phyloP scores from a whole-genome alignment of 1,140 invertebrate species.

The Odontomachus brunneus region DNA sequence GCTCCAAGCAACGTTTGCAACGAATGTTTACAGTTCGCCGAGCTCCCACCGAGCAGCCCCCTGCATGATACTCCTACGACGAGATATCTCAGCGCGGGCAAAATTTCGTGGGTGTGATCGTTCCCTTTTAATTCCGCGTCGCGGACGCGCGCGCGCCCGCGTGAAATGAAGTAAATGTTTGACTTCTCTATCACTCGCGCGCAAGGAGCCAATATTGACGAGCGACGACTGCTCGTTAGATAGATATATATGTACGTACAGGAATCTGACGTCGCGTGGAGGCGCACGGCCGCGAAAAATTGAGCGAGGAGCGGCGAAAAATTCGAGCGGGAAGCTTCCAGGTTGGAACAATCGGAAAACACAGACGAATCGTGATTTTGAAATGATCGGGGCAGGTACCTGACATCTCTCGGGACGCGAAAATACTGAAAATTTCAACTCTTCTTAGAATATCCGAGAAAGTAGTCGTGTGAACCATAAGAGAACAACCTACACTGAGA shows the following conservation, averaged over 20 bases:
- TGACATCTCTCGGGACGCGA: no score
- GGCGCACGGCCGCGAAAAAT: neutral
- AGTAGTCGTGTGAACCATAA: no score
- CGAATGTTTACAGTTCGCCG: neutral
- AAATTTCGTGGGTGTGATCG: neutral
- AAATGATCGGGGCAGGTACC: no score
- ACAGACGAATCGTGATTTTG: no score
- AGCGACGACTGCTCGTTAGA: constrained; percentile 16
- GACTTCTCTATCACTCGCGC: constrained; percentile 38
- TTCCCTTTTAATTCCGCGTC: constrained; percentile 6
- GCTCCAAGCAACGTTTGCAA: neutral
- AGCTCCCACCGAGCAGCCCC: neutral
- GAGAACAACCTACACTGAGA: no score
- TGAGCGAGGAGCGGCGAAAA: no score
- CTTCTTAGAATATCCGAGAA: no score
- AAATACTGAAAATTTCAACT: no score
- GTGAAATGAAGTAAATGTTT: constrained; percentile 54
- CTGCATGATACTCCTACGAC: neutral
- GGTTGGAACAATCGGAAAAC: no score
- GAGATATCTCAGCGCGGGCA: constrained; percentile 11
- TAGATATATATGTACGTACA: neutral
- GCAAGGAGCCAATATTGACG: constrained; percentile 32
- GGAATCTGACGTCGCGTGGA: no score
- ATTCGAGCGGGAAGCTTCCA: no score
- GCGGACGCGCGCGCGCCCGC: neutral